Evolutionary conservation across 2,113 vertebrate species (phyloP).

Genomic region (Suncus etruscus): DNA sequence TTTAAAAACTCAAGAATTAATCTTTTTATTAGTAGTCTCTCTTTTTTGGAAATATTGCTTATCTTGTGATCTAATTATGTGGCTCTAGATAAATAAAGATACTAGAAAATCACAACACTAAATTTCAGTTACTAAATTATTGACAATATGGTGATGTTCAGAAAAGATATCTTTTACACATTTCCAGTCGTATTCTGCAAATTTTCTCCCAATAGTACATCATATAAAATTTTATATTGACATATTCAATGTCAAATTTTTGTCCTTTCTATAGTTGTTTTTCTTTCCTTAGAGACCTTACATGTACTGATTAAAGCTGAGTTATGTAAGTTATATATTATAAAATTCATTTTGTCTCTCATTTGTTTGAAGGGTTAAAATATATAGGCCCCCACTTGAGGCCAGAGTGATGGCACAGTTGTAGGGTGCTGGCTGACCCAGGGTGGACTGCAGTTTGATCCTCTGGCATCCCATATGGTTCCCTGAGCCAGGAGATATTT

Average conservation of each 20-base stretch:
- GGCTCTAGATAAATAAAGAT: neutral
- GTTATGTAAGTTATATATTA: neutral
- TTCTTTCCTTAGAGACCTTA: neutral
- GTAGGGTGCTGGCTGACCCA: no score
- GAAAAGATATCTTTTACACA: neutral
- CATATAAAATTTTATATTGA: neutral
- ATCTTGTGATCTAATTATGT: neutral
- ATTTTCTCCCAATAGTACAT: neutral
- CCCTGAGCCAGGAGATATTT: no score
- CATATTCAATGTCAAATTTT: neutral
- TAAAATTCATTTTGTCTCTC: neutral
- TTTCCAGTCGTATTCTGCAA: neutral
- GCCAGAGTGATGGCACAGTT: no score
- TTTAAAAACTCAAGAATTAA: neutral
- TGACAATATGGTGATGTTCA: neutral
- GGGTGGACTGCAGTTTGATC: no score
- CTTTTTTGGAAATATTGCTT: neutral
- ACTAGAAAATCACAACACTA: neutral
- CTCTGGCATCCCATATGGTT: no score
- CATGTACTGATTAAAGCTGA: neutral
- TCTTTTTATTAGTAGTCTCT: neutral
- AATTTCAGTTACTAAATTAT: neutral
- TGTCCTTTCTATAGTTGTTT: neutral
- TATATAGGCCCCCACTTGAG: no score
- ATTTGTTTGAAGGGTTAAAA: neutral